Evolutionary conservation across 2,113 vertebrate species (phyloP).

Genomic region (Trogon surrucura): DNA sequence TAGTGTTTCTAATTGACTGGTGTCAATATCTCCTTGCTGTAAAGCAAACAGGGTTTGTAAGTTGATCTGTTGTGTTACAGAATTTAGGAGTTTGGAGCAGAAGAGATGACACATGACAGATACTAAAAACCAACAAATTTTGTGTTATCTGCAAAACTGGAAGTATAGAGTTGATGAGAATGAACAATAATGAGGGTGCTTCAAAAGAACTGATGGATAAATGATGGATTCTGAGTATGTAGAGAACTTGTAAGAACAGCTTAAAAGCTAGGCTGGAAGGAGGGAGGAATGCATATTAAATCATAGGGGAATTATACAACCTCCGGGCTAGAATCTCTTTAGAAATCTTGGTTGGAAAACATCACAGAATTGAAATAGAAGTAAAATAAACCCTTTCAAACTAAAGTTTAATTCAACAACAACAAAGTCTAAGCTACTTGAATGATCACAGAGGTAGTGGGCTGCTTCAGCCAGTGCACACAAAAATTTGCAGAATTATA

Average conservation of each 20-base stretch:
- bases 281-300: neutral
- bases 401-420: neutral
- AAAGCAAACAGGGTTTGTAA: neutral
- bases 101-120: neutral
- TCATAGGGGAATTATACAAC: constrained; percentile 33
- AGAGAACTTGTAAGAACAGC: constrained; percentile 26
- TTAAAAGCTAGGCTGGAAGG: constrained; percentile 27
- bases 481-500: neutral
- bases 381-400: constrained; percentile 2
- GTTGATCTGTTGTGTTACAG: neutral
- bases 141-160: neutral
- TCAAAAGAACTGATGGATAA: neutral
- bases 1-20: neutral
- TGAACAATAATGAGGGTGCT: neutral
- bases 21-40: neutral
- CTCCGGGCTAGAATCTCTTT: constrained; percentile 19
- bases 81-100: neutral
- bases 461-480: neutral
- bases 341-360: neutral
- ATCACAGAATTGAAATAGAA: neutral
- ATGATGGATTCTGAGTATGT: constrained; percentile 4
- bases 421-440: neutral
- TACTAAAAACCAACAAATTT: neutral
- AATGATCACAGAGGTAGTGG: neutral
- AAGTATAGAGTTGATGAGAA: neutral